Base-by-base conservation (phyloP, 2,888 invertebrate genomes). In the Escarpia spicata region DNA sequence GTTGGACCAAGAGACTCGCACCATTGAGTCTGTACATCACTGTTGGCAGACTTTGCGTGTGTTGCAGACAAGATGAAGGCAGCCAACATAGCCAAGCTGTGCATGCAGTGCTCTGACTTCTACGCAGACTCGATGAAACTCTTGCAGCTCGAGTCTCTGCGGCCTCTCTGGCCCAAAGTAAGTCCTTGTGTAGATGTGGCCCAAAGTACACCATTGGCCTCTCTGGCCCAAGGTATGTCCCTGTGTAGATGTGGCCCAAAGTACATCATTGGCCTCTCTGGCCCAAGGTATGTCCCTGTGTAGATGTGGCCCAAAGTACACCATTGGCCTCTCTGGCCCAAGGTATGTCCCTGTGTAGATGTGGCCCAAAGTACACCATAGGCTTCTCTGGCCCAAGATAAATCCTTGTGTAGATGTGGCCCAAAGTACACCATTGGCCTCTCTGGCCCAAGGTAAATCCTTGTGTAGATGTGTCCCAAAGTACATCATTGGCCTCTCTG, bases 21-120 rank as follows among this genome's bases (percentile, higher is more conserved):
- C 75, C 19, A 26, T 1, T 52, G 52, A 52, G 10, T 52, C 37
- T 37, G 37, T 37, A 37, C 37, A 37, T 37, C 37, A 37, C 37
- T 52, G 9, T 52, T 52, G 8, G 15, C 52, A 52, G 52, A 52
- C 75, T 0, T 26, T 75, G 75, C 15, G 60, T 75, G 12, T 75
- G 75, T 75, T 75, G 26, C 96, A 98, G 99, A 99, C 96, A 98
- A 98, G 95, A 99, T 99, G 99, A 99, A 99, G 96, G 98, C 99
- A 96, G 97, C 97, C 93, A 98, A 99, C 95, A 97, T 99, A 94
- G 99, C 99, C 15, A 99, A 98, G 97, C 97, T 99, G 95, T 98
- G 98, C 94, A 97, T 98, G 93, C 99, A 99, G 96, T 98, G 98
- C 95, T 99, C 99, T 95, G 99, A 99, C 96, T 97, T 99, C 95